Percentiles rank a stretch among this genome's conserved stretches.
Evolutionary conservation across 2,113 vertebrate genomes (phyloP).

Genomic region (Morone chrysops): DNA sequence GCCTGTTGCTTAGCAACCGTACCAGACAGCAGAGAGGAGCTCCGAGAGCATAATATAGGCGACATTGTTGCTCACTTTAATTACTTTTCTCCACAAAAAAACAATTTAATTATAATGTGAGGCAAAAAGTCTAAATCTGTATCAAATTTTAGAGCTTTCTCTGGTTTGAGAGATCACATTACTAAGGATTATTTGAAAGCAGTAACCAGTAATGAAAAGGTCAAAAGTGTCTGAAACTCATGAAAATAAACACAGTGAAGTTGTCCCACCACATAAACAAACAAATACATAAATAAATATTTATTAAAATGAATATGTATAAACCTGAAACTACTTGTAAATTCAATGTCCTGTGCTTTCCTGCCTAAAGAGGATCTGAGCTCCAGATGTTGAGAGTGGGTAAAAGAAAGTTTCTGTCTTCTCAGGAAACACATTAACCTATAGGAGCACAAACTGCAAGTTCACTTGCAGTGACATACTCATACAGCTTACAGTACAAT

Average conservation of each 20-base stretch:
- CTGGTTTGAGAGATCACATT: neutral
- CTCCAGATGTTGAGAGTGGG: no score
- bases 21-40: neutral
- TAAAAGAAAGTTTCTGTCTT: no score
- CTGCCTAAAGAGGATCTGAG: no score
- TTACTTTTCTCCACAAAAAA: no score
- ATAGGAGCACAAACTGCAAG: no score
- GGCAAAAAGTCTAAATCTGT: neutral
- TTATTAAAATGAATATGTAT: no score
- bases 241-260: neutral
- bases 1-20: slow-evolving; percentile 56
- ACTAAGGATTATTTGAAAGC: no score
- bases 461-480: no score
- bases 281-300: neutral
- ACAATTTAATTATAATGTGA: neutral
- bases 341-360: neutral
- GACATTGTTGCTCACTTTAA: no score
- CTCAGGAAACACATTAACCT: no score
- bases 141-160: neutral
- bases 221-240: neutral
- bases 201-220: neutral
- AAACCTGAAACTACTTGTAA: neutral
- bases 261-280: neutral
- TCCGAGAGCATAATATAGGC: neutral
- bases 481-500: no score